Base-by-base conservation (phyloP, 2,888 invertebrate species). In the Amiota mariae region DNA sequence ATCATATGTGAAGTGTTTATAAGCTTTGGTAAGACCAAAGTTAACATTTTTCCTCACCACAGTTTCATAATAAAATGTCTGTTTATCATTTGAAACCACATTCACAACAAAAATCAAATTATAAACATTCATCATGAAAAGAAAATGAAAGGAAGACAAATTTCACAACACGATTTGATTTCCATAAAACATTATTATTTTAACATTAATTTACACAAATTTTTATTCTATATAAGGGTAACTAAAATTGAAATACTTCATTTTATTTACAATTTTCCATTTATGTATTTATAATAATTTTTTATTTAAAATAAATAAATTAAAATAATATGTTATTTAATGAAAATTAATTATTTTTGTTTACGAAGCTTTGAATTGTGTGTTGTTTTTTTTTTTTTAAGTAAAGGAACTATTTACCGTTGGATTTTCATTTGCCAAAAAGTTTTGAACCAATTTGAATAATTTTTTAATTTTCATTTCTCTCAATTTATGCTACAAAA, bases 401-500 rank as follows among this genome's bases (percentile, higher is more conserved):
- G 83, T 85, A 82, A 87, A 87, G 87, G 88, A 87, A 87, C 87
- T 87, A 80, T 86, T 88, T 88, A 87, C 87, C 87, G 87, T 80
- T 87, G 84, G 84, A 85, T 86, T 82, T 86, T 85, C 67, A 15
- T 67, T 84, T 82, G 83, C 83, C 83, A 85, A 83, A 83, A 83
- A 83, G 84, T 24, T 83, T 75, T 10, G 73, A 76, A 81, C 80
- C 79, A 80, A 81, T 81, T 80, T 24, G 3, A 36, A 36, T 36
- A 36, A 36, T 73, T 15, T 67, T 72, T 75, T 20, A 51, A 49
- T 51, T 63, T 75, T 54, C n/a, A 71, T 72, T 71, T 78, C 57
- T 75, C 56, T 48, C 71, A 54, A 18, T 51, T 18, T 74, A 12
- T 61, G 15, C 61, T 61, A 20, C 20, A 59, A 18, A 67, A 56